Evolutionary conservation across 2,888 invertebrate species (phyloP).

Genomic region (Lycocerus yunnanus): DNA sequence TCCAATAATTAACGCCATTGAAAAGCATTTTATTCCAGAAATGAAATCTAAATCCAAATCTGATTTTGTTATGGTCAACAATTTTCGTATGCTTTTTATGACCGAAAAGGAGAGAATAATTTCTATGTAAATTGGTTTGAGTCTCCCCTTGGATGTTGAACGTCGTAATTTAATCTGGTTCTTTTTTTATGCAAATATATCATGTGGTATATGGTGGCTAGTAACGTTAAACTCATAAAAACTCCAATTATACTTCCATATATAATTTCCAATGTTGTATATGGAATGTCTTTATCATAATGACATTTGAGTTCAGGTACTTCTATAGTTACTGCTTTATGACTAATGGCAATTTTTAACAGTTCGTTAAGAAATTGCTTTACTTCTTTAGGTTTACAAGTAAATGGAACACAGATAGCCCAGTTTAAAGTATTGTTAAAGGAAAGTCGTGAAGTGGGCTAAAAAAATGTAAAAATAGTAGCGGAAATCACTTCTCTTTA

Average conservation of each 20-base stretch:
- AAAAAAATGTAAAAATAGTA: constrained; percentile 1
- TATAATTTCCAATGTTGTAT: constrained; percentile 50
- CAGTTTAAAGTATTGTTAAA: constrained; percentile 58
- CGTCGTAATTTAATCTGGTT: constrained; percentile 36
- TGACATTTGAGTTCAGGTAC: constrained; percentile 43
- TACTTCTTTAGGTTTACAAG: constrained; percentile 61
- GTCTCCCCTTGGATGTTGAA: constrained; percentile 28
- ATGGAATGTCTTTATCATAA: constrained; percentile 35
- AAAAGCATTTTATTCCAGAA: constrained; percentile 63
- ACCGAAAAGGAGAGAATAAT: constrained; percentile 62
- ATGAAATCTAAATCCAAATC: constrained; percentile 66
- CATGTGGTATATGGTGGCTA: constrained; percentile 44
- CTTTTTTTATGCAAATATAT: constrained; percentile 37
- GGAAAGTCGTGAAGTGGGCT: constrained; percentile 35
- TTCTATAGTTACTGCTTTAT: constrained; percentile 38
- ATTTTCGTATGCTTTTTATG: constrained; percentile 63
- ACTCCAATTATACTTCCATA: constrained; percentile 33
- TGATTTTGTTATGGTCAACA: constrained; percentile 61
- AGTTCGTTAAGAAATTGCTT: constrained; percentile 56
- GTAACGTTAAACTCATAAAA: constrained; percentile 39
- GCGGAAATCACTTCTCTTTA: neutral
- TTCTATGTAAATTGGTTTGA: constrained; percentile 35
- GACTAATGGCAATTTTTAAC: constrained; percentile 38
- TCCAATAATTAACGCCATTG: constrained; percentile 69
- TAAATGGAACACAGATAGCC: constrained; percentile 68